Evolutionary conservation across 2,797 vertebrate species (phyloP), one percentile per base, ranked within the genome.

Genomic region (Pyrocephalus nanus): DNA sequence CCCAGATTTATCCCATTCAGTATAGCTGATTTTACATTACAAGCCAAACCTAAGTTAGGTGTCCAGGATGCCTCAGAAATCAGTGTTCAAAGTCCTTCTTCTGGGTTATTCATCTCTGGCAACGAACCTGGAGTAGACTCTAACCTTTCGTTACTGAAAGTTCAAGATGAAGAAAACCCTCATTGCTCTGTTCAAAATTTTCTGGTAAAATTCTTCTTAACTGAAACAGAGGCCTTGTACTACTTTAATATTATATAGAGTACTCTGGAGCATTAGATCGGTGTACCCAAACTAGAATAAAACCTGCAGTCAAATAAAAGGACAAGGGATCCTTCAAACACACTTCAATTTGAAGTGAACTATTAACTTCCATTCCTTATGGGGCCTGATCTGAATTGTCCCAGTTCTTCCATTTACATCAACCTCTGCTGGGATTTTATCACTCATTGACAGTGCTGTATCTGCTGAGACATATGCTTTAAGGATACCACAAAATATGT

Each of bases 341-440:
- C 34, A 71, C 47, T 36, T 95, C 53, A 92, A 69, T 90, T 92
- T 90, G 75, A 89, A 55, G 14, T 54, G 60, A 94, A 70, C 80
- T 87, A 93, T 87, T 88, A 95, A 71, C 21, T 77, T 86, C 12
- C 20, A 7, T 83, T 96, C 30, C 54, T 92, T 83, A 58, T 86
- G 81, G 38, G 65, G 8, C 27, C 51, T 0, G 0, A 58, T 82
- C 75, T 80, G 69, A 91, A 77, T 65, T 82, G 30, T 67, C 47
- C 42, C 57, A 45, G 6, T 95, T 94, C 65, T 88, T 67, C 57
- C 65, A 86, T 69, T 78, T 92, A 72, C 51, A 77, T 8, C 34
- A 87, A 0, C 10, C 8, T 72, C 61, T 88, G 6, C 75, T 82
- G 81, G 74, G 71, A 92, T 92, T 91, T 87, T 79, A 25, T 51